phyloP scores from a whole-genome alignment of 2,888 invertebrate genomes.

The Nasonovia ribisnigri region DNA sequence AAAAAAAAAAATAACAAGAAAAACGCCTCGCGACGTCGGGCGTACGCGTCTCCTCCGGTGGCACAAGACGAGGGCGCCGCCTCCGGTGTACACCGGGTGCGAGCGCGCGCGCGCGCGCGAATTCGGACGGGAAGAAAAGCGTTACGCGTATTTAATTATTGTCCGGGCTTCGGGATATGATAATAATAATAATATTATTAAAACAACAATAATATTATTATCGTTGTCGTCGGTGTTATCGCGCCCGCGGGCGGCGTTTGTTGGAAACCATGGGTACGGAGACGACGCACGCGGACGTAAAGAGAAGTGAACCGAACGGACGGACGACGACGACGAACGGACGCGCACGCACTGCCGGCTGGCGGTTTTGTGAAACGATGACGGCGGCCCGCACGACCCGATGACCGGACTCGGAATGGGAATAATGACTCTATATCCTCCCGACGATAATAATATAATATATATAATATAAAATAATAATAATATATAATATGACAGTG shows the following conservation, averaged over 20 bases:
- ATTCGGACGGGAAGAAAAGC: neutral
- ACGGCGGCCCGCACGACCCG: constrained; percentile 64
- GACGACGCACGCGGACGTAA: neutral
- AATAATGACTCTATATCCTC: constrained; percentile 65
- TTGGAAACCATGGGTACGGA: neutral
- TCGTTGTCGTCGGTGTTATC: neutral
- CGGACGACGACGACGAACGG: constrained; percentile 4
- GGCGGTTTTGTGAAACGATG: constrained; percentile 61
- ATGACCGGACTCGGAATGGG: constrained; percentile 65
- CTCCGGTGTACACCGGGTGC: neutral
- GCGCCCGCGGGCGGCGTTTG: neutral
- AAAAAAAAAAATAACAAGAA: constrained; percentile 21
- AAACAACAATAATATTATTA: neutral
- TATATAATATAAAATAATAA: constrained; percentile 52
- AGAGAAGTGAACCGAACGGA: constrained; percentile 6
- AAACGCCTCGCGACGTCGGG: constrained; percentile 6
- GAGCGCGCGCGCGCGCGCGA: neutral
- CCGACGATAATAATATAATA: constrained; percentile 55
- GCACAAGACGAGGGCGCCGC: neutral
- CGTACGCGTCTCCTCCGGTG: neutral
- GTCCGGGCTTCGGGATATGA: neutral
- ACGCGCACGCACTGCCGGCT: constrained; percentile 51
- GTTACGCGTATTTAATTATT: neutral
- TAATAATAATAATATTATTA: neutral
- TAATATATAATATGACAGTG: constrained; percentile 61